Conservation (phyloP, 2,113 vertebrate genomes). For the Eulemur macaco region DNA sequence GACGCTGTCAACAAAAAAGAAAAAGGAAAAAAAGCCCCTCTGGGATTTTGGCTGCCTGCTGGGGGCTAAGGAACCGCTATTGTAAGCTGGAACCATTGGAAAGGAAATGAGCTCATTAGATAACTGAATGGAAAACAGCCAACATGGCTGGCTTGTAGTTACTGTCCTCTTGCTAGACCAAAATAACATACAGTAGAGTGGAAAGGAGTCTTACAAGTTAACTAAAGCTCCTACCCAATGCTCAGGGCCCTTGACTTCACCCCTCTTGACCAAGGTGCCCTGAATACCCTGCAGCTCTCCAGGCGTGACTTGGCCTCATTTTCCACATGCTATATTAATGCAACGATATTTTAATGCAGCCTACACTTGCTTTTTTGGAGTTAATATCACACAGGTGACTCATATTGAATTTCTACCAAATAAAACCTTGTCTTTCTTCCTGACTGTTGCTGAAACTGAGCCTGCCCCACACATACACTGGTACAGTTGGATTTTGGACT, state of each 20-base stretch:
- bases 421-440: neutral
- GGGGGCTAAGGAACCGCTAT: neutral
- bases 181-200: neutral
- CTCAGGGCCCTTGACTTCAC: neutral
- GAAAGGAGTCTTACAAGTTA: neutral
- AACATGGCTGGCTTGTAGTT: neutral
- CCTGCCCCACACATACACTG: fast-evolving
- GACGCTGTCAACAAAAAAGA: no score
- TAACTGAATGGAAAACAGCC: neutral
- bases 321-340: neutral
- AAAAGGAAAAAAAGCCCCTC: neutral
- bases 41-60: neutral
- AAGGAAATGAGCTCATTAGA: neutral
- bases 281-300: neutral
- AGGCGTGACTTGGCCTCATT: neutral
- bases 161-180: neutral
- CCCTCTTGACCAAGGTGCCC: neutral
- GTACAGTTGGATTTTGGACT: neutral
- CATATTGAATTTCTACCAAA: neutral
- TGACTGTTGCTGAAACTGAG: neutral
- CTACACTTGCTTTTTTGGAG: neutral
- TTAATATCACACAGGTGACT: neutral
- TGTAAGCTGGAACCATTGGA: neutral
- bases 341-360: neutral
- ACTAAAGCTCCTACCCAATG: no score